Evolutionary conservation across 64 coral and sea anemone genomes (phyloP), one percentile per base, ranked within the genome.

Genomic region (Porites lutea): DNA sequence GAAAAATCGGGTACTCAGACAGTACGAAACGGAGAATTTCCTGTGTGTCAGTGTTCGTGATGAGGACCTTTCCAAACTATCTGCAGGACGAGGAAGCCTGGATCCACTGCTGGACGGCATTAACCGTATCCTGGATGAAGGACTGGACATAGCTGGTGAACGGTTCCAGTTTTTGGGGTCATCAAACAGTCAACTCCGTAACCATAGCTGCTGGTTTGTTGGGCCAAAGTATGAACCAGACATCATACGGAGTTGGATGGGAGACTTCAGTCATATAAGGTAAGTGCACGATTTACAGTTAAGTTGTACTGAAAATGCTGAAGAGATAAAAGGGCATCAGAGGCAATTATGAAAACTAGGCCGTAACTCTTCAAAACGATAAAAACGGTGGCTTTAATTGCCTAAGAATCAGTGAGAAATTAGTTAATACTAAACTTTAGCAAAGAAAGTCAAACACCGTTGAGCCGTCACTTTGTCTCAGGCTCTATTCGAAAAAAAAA

Each of bases 201-300:
- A 87, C 65, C 96, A 98, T 52, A 96, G 96, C 54, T 98, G 93
- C 55, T 98, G 96, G 96, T 69, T 98, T 91, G 94, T 98, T 8
- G 87, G 85, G 47, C 63, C 77, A 43, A 78, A 67, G 0, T 43
- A 53, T 2, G 57, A 90, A 61, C 93, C 94, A 6, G 62, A 54
- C 13, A 63, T 78, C 5, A 96, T 98, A 68, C 90, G 96, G 22
- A 3, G 22, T 15, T 98, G 93, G 94, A 98, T 98, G 96, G 96
- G 96, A 66, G 94, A 96, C 88, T 98, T 98, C 55, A 90, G 46
- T 0, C 18, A 65, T 14, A 96, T 98, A 66, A 98, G 87, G 96
- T 93, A 59, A 57, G 94, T 81, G 1, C 19, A 48, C 0, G 43
- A 61, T 59, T 3, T 79, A 37, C 27, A 37, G 27, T 37, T 37